Base-by-base conservation (phyloP, 2,797 vertebrate genomes). In the Eupleurogrammus muticus region DNA sequence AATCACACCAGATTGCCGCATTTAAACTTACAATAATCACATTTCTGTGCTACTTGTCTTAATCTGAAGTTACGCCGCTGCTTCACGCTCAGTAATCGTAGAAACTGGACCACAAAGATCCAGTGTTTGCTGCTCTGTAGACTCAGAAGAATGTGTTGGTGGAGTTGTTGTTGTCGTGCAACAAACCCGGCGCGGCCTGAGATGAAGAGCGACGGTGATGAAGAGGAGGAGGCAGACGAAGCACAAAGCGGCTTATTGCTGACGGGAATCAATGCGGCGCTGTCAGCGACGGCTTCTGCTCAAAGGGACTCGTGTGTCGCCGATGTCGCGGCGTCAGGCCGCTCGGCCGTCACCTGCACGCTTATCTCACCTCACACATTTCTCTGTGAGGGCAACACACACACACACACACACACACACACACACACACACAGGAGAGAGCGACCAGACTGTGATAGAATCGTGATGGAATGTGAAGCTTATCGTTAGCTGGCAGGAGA, bases 391-490 rank as follows among this genome's bases (percentile, higher is more conserved):
- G 61, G 50, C 28, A 38, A 28, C 28, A 28, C 28, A 28, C 28
- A 28, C 28, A 28, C 28, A 28, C 28, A 28, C 28, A 28, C 28
- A 28, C 28, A 48, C 50, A 5, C 66, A n/a, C 44, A 81, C 49
- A 75, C 6, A 59, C 34, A 54, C 19, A 64, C 10, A 58, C 13
- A 47, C 0, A 67, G 28, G 47, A 53, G 20, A 38, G 67, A 79
- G 60, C 42, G 40, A 71, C 61, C 62, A 84, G 82, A 82, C 81
- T 74, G 74, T 77, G 80, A 89, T 80, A 62, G 81, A 84, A 85
- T 86, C 52, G 24, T 64, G 72, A 69, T 83, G 86, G 87, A 90
- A 91, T 89, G 90, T 76, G 76, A 12, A 59, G 87, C 81, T 89
- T 88, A 85, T 87, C 85, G 80, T 57, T 69, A 50, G 67, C 61